Evolutionary conservation across 2,888 invertebrate genomes (phyloP), one percentile per base, ranked within the genome.

Genomic region (Oasisia sp.): DNA sequence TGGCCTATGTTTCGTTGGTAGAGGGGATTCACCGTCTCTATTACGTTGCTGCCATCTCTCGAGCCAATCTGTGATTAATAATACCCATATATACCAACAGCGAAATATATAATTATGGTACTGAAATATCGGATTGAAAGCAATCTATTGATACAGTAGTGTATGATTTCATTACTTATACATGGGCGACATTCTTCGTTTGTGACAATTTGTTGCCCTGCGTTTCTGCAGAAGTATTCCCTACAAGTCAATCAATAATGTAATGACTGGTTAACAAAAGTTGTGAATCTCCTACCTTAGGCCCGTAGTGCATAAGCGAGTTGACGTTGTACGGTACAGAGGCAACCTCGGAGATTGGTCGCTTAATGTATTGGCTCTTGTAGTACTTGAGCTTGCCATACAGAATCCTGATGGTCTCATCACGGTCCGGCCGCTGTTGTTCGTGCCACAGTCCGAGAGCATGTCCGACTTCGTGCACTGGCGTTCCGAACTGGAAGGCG

Each of bases 381-480:
- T 89, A 91, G 90, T 32, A 91, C 32, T 3, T 45, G 12, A 91
- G 90, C 11, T 91, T 92, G 19, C 45, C 27, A 5, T 45, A 12
- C 89, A 38, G 38, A 38, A 92, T 27, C 44, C 44, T 32, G 50
- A 92, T 27, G 44, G n/a, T 12, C 32, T 89, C n/a, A 45, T 92
- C 92, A 0, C 92, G 32, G 92, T 92, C 92, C 1, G 90, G 45
- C 38, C 92, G 32, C 14, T 92, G 92, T 11, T 92, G 90, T 44
- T 92, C 92, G 90, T 92, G 92, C 92, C 92, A 90, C n/a, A 92
- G 44, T 32, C 92, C 92, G 32, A 92, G 90, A 4, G 92, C 5
- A 89, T 92, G 92, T 32, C 92, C 92, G 9, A 92, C 89, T 45
- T 90, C 58, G 74, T 92, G 92, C 32, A 90, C 92, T 27, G 74